Conservation (phyloP, 2,888 invertebrate genomes). For the Dicyrtomina minuta region DNA sequence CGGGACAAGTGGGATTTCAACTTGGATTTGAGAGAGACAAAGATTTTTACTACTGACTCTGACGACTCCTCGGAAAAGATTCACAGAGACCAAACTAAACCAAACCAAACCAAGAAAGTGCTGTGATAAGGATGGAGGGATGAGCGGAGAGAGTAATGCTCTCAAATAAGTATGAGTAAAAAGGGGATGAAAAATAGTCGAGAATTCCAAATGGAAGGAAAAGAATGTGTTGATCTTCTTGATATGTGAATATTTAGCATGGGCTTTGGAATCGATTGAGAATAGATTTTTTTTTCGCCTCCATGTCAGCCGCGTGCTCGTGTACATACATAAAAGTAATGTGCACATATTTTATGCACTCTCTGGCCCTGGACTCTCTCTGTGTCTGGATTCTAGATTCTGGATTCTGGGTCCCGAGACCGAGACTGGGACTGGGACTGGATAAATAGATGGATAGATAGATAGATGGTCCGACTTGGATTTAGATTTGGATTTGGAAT, state of each 20-base stretch:
- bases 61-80: no score
- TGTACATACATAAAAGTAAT: not conserved
- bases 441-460: slow-evolving; percentile 22
- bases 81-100: no score
- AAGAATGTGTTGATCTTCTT: slow-evolving; percentile 27
- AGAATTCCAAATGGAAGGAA: slow-evolving; percentile 19
- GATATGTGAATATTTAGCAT: slow-evolving; percentile 30
- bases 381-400: not conserved
- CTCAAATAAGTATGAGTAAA: not conserved
- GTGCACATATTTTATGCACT: not conserved
- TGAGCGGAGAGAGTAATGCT: no score
- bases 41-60: no score
- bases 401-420: slow-evolving; percentile 13
- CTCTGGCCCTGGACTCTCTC: slow-evolving; percentile 6
- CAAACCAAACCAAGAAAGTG: no score
- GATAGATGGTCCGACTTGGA: not conserved
- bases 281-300: slow-evolving; percentile 4
- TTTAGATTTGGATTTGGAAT: no score
- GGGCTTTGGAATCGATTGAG: slow-evolving; percentile 19
- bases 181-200: slow-evolving; percentile 20
- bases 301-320: not conserved
- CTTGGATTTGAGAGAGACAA: no score
- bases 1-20: no score
- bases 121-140: no score
- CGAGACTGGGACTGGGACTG: no score